Conservation (phyloP, 2,888 invertebrate species). For the Cheilosia pagana region DNA sequence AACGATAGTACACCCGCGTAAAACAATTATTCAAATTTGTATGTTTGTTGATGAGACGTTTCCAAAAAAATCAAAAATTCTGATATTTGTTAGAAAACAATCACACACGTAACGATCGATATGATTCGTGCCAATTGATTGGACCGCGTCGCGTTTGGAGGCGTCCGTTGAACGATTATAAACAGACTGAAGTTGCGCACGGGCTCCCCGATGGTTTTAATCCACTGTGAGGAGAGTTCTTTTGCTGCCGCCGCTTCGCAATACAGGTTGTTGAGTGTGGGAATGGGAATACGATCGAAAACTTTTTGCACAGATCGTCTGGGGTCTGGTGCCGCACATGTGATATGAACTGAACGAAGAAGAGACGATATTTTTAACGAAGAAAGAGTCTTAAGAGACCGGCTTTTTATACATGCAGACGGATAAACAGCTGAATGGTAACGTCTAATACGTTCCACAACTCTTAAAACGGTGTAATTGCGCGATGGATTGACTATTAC, state of each 20-base stretch:
- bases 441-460: conserved; percentile 33
- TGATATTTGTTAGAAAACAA: neutral
- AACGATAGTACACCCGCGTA: conserved; percentile 15
- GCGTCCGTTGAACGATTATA: conserved; percentile 51
- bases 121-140: neutral
- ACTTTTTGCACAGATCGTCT: conserved; percentile 52
- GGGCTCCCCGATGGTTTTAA: conserved; percentile 60
- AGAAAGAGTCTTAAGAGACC: conserved; percentile 69
- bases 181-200: conserved; percentile 61
- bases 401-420: conserved; percentile 47
- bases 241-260: conserved; percentile 31
- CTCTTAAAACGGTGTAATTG: conserved; percentile 25
- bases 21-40: neutral
- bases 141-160: conserved; percentile 37
- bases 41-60: conserved; percentile 1
- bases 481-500: neutral
- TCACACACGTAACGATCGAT: conserved; percentile 25
- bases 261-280: conserved; percentile 60
- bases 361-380: conserved; percentile 49
- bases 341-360: conserved; percentile 61
- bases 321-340: conserved; percentile 17
- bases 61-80: neutral
- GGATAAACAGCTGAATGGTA: neutral
- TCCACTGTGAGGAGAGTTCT: conserved; percentile 52
- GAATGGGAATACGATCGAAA: conserved; percentile 55